Conservation (phyloP, 2,797 vertebrate species). For the Rhynchotus rufescens region DNA sequence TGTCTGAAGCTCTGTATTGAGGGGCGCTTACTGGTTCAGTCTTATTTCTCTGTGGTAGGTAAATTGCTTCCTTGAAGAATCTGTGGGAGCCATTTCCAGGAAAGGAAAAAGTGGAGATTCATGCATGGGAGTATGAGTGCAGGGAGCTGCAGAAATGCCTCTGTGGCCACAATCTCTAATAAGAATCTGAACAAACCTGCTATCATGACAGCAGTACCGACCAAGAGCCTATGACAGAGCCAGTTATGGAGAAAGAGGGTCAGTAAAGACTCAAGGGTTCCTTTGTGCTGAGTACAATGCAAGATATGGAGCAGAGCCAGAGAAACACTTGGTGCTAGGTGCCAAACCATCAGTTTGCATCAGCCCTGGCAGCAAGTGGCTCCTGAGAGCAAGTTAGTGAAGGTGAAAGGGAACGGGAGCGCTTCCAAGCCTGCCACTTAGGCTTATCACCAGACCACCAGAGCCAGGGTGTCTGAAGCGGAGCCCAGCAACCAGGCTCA, state of each 20-base stretch:
- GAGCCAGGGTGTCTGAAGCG: slow-evolving; percentile 16
- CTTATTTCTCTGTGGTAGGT: background rate
- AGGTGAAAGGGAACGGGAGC: slow-evolving; percentile 32
- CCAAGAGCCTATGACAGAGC: background rate
- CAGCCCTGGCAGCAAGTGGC: background rate
- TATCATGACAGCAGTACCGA: background rate
- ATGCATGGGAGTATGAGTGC: background rate
- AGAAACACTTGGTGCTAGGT: slow-evolving; percentile 27
- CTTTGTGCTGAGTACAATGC: slow-evolving; percentile 2
- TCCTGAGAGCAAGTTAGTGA: slow-evolving; percentile 17
- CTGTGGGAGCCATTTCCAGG: background rate
- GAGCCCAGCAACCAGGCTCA: background rate
- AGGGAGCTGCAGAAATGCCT: background rate
- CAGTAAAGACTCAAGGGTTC: slow-evolving; percentile 2
- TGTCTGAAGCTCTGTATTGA: background rate
- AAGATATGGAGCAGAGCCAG: slow-evolving; percentile 24
- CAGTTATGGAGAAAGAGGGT: background rate
- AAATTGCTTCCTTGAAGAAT: background rate
- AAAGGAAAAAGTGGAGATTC: background rate
- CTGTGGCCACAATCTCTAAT: background rate
- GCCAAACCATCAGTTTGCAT: slow-evolving; percentile 30
- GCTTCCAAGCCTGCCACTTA: slow-evolving; percentile 44
- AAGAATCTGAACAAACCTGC: background rate
- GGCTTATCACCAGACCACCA: slow-evolving; percentile 23
- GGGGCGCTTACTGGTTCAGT: background rate